Percentiles rank a stretch among this genome's conserved stretches.
phyloP scores from a whole-genome alignment of 2,113 vertebrate species.

The Bambusicola thoracicus region DNA sequence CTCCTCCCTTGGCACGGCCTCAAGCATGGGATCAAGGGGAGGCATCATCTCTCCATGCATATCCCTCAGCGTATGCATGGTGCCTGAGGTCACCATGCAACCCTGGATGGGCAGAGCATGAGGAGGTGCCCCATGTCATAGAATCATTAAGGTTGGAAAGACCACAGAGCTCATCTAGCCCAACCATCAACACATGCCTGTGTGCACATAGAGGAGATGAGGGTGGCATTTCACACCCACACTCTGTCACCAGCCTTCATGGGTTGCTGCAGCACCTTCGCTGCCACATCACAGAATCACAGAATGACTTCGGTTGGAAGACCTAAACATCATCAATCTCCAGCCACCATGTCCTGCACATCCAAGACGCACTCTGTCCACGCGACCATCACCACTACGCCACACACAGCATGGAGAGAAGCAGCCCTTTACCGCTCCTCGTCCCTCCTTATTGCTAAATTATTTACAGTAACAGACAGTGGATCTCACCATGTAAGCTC shows the following conservation, averaged over 20 bases:
- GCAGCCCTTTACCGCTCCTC: background rate
- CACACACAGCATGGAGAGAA: background rate
- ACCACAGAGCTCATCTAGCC: too few relatives aligned
- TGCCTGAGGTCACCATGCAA: fast-evolving
- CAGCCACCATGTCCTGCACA: fast-evolving
- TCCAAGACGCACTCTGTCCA: background rate
- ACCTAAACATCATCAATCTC: too few relatives aligned
- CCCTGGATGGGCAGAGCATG: background rate
- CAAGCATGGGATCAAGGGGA: background rate
- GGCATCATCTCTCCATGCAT: fast-evolving
- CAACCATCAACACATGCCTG: background rate
- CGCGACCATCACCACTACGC: fast-evolving
- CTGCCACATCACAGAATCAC: too few relatives aligned
- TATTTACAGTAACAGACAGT: constrained; percentile 51
- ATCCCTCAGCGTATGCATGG: fast-evolving
- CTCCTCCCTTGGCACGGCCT: background rate
- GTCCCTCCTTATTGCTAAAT: constrained; percentile 1
- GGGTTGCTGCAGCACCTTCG: background rate
- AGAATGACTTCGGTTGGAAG: too few relatives aligned
- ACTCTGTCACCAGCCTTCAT: background rate
- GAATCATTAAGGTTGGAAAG: too few relatives aligned
- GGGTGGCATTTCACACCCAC: background rate
- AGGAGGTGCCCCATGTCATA: background rate
- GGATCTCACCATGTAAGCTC: background rate
- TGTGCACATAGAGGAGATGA: background rate